Conservation (phyloP, 2,113 vertebrate species). For the Syngnathus floridae region DNA sequence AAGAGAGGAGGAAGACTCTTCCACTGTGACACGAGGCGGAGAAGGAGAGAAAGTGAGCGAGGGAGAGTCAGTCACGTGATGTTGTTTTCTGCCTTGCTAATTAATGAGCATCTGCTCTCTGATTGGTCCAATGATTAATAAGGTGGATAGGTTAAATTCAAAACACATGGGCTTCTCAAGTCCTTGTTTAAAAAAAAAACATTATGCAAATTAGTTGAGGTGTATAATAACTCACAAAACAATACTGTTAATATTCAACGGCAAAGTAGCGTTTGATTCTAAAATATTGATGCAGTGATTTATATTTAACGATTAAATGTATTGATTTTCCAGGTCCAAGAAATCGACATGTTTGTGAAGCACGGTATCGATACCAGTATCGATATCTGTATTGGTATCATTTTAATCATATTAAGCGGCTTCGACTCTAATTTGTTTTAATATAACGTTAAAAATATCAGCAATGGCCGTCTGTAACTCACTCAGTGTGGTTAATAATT, state of each 20-base stretch:
- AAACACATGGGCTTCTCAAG: background rate
- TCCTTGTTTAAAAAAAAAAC: background rate
- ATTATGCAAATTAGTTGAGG: background rate
- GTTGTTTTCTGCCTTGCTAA: background rate
- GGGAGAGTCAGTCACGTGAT: slow-evolving; percentile 6
- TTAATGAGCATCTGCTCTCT: slow-evolving; percentile 2
- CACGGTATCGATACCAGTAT: too few relatives aligned
- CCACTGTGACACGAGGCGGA: slow-evolving; percentile 1
- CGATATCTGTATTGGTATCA: too few relatives aligned
- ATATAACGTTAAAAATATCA: too few relatives aligned
- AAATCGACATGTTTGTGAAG: too few relatives aligned
- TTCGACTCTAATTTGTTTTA: too few relatives aligned
- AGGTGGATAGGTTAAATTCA: background rate
- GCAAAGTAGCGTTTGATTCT: background rate
- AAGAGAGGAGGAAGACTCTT: slow-evolving; percentile 3
- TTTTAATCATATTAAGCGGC: too few relatives aligned
- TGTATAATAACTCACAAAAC: background rate
- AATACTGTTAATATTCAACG: background rate
- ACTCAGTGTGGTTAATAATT: too few relatives aligned
- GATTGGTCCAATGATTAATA: slow-evolving; percentile 5
- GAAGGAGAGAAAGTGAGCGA: background rate
- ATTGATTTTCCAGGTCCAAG: too few relatives aligned
- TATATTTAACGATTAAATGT: background rate
- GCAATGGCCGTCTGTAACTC: too few relatives aligned
- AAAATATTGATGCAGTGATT: background rate